Percentiles rank a stretch among this genome's conserved stretches.
Evolutionary conservation across 2,113 vertebrate species (phyloP).

Genomic region (Atractosteus spatula): DNA sequence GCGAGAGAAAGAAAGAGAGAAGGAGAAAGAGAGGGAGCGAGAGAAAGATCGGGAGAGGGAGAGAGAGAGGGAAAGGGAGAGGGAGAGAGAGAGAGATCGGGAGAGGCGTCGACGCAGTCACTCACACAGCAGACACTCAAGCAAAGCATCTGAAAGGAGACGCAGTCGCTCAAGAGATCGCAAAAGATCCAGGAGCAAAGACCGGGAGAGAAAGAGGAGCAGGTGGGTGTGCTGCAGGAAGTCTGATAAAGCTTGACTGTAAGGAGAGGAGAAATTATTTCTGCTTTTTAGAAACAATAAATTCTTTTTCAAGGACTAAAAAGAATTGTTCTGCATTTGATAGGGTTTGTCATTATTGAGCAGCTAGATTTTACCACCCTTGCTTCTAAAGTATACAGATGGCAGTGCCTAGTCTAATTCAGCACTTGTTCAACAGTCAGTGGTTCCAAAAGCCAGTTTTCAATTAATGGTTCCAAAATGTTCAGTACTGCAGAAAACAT

Average conservation of each 20-base stretch:
- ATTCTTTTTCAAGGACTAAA: too few relatives aligned
- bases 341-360: too few relatives aligned
- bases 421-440: too few relatives aligned
- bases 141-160: constrained; percentile 85
- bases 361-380: too few relatives aligned
- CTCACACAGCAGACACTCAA: constrained; percentile 88
- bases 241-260: not conserved
- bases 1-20: constrained; percentile 72
- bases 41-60: constrained; percentile 74
- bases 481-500: too few relatives aligned
- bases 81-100: constrained; percentile 74
- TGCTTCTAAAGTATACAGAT: too few relatives aligned
- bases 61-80: constrained; percentile 53
- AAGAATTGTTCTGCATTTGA: too few relatives aligned
- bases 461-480: too few relatives aligned
- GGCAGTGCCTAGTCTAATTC: too few relatives aligned
- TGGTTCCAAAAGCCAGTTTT: too few relatives aligned
- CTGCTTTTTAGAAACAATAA: too few relatives aligned
- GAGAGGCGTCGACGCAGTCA: constrained; percentile 88
- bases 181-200: constrained; percentile 90
- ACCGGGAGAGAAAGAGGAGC: constrained; percentile 83
- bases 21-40: constrained; percentile 71
- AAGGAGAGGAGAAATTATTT: too few relatives aligned
- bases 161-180: constrained; percentile 90
- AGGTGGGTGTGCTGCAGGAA: constrained; percentile 60